Evolutionary conservation across 1,140 invertebrate species (phyloP), one percentile per base, ranked within the genome.

Genomic region (Oreohelix idahoensis): DNA sequence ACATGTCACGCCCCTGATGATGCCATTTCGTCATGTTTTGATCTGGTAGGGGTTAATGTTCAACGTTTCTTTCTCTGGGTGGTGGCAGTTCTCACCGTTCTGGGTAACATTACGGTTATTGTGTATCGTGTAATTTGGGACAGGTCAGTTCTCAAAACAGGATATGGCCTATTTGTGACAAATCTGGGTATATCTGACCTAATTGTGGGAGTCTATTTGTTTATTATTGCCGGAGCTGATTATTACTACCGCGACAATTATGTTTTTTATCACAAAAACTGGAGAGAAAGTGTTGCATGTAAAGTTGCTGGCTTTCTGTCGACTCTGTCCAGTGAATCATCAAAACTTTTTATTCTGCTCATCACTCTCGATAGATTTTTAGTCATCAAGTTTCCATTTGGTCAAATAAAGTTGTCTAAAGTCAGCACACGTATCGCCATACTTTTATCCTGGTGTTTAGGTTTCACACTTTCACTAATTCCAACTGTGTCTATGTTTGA

Each of bases 131-230:
- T 85, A 0, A 36, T 80, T 23, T 73, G 42, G 13, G 79, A 85
- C 42, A 82, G 77, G 76, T 36, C 70, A 26, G 51, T 38, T 36
- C 8, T 81, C 8, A 78, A 63, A 20, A 70, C 39, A 0, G 70
- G 32, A 29, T 84, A 86, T 26, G 81, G 86, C 1, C 51, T 86
- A 0, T 87, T 89, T 20, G 85, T 90, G 35, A 83, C 87, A 20
- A 88, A 89, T 82, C 79, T 91, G 15, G 85, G 84, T 35, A n/a
- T 89, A n/a, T 88, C 89, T 35, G 90, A 91, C 79, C 83, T 90
- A 38, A 73, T 89, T n/a, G 90, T 90, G 89, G 90, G 90, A 0
- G 45, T 91, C 10, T 91, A 91, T 78, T 63, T 91, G 80, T 76
- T 88, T 0, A 88, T 91, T 20, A 90, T 91, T 58, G 89, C 86